Percentiles rank a stretch among this genome's conserved stretches.
Conservation (phyloP, 2,113 vertebrate genomes). For the Pardalotus punctatus region DNA sequence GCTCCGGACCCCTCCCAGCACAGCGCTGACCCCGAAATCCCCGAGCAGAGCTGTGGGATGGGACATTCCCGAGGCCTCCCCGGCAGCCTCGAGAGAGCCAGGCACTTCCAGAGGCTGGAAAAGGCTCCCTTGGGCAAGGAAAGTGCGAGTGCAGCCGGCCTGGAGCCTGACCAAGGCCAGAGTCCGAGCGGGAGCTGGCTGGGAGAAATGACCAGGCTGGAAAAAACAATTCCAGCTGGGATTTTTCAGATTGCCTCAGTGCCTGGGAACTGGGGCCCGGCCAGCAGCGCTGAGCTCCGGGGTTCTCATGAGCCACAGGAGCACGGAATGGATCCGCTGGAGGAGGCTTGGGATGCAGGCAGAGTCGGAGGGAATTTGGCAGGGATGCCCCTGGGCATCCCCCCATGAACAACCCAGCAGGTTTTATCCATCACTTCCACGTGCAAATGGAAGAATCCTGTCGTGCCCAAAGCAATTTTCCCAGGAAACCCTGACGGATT, state of each 20-base stretch:
- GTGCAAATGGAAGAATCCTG: not conserved
- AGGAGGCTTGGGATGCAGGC: not conserved
- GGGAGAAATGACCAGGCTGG: not conserved
- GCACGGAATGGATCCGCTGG: not conserved
- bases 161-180: not conserved
- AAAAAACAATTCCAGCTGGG: slow-evolving; percentile 12
- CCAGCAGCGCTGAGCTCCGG: not conserved
- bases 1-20: too few species aligned
- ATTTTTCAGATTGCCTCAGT: not conserved
- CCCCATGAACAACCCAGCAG: not conserved
- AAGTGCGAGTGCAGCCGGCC: not conserved
- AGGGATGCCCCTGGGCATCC: not conserved
- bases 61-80: not conserved
- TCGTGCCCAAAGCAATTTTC: not conserved
- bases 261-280: slow-evolving; percentile 11
- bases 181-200: not conserved
- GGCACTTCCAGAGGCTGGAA: not conserved
- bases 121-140: not conserved
- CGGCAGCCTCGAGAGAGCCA: not conserved
- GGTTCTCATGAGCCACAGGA: not conserved
- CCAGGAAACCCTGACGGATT: not conserved
- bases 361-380: not conserved
- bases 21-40: not conserved
- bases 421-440: not conserved
- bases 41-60: not conserved